Conservation (phyloP, 2,797 vertebrate species). For the Spondyliosoma cantharus region DNA sequence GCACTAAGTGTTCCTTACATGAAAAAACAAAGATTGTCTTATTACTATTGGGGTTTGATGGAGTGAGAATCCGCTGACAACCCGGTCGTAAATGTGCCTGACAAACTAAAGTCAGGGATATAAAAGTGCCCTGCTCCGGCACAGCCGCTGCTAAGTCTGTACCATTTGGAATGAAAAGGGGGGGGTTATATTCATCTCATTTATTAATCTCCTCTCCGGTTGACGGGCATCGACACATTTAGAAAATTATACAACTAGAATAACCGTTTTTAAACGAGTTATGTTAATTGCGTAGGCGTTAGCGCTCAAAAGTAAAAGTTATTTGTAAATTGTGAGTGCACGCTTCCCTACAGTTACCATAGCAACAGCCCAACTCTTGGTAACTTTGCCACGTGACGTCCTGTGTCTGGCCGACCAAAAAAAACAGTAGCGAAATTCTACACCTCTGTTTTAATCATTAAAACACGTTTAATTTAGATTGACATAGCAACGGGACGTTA, state of each 20-base stretch:
- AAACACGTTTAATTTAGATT: rapidly evolving
- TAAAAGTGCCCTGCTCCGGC: rapidly evolving
- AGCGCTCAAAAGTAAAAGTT: rapidly evolving
- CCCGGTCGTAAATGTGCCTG: neutral
- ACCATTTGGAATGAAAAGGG: constrained; percentile 46
- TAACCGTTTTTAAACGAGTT: rapidly evolving
- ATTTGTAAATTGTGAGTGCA: no score
- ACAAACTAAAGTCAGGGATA: rapidly evolving
- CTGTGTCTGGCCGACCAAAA: constrained; percentile 54
- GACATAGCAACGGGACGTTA: rapidly evolving
- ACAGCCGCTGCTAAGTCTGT: neutral
- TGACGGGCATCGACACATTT: rapidly evolving
- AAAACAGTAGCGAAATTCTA: neutral
- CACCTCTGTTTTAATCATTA: rapidly evolving
- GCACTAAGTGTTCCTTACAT: rapidly evolving
- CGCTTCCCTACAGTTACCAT: constrained; percentile 25
- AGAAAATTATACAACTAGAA: no score
- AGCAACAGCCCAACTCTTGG: constrained; percentile 13
- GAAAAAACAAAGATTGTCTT: rapidly evolving
- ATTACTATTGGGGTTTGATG: rapidly evolving
- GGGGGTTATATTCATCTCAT: neutral
- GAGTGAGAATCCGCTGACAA: neutral
- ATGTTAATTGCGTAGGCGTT: rapidly evolving
- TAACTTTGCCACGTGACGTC: constrained; percentile 25
- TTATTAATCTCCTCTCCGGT: rapidly evolving